Evolutionary conservation across 2,797 vertebrate species (phyloP).

Genomic region (Borostomias antarcticus): DNA sequence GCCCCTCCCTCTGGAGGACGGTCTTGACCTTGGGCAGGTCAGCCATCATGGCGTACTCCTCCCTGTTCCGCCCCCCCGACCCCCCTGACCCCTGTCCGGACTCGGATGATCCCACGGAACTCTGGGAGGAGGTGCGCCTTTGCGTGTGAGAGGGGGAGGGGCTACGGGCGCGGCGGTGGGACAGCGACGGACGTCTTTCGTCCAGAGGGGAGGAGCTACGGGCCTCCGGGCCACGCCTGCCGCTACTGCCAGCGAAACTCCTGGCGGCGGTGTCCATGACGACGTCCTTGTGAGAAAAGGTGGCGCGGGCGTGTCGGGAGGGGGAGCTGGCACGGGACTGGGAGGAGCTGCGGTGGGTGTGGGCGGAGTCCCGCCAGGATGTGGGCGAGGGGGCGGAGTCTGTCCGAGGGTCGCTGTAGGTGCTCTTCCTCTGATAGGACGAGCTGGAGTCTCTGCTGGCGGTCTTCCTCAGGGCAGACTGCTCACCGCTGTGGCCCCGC

Average conservation of each 20-base stretch:
- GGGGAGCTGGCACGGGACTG: constrained; percentile 65
- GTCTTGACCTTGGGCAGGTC: constrained; percentile 87
- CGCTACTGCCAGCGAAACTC: constrained; percentile 27
- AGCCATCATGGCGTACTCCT: constrained; percentile 85
- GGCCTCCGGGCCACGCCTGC: constrained; percentile 38
- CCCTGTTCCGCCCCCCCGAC: constrained; percentile 79
- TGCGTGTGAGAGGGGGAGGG: constrained; percentile 61
- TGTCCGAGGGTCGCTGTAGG: constrained; percentile 40
- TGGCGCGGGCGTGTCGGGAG: constrained; percentile 35
- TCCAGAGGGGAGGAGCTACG: constrained; percentile 43
- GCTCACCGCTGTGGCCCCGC: constrained; percentile 45
- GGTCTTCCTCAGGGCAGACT: constrained; percentile 59
- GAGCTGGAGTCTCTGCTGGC: constrained; percentile 48
- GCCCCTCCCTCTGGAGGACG: constrained; percentile 71
- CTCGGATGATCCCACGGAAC: constrained; percentile 77
- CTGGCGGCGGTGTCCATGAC: constrained; percentile 53
- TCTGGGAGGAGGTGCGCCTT: constrained; percentile 74
- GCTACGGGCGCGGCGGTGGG: constrained; percentile 41
- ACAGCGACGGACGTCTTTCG: constrained; percentile 4
- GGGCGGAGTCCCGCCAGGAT: constrained; percentile 58
- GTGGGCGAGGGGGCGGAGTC: constrained; percentile 58
- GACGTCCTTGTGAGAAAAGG: constrained; percentile 36
- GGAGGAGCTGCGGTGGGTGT: constrained; percentile 64
- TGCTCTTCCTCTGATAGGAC: constrained; percentile 56
- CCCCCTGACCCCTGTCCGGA: constrained; percentile 60